These are phyloP conservation scores for Miniopterus natalensis DNA, from an alignment of 2,113 vertebrate genomes.

Conservation along the genomic window DNA sequence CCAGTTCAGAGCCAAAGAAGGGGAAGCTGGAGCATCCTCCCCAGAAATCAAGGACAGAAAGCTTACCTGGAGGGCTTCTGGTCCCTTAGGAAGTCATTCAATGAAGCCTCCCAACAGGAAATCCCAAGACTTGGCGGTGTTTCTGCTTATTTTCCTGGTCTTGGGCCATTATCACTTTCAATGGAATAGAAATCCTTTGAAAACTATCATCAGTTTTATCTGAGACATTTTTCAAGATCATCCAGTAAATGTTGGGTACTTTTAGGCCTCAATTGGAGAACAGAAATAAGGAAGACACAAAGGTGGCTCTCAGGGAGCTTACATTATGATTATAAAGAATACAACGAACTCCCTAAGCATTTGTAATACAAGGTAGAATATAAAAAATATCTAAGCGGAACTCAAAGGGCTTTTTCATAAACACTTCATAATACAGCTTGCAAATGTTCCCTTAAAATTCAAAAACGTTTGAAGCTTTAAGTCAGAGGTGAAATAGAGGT, in stretches of 20 bases:
- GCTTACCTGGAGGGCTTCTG: not conserved
- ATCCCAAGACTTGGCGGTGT: not conserved
- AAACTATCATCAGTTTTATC: slow-evolving; percentile 6
- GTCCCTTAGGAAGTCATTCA: not conserved
- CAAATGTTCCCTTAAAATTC: not conserved
- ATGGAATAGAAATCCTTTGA: not conserved
- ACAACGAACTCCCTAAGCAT: not conserved
- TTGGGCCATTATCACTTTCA: slow-evolving; percentile 25
- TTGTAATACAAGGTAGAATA: not conserved
- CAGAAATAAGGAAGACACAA: not conserved
- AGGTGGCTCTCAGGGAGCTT: not conserved
- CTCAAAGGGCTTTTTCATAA: not conserved
- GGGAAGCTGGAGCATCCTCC: not conserved
- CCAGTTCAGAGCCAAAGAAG: not conserved
- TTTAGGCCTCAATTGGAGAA: not conserved
- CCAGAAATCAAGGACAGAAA: not conserved
- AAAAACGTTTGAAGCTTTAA: not conserved
- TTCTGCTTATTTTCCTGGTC: not conserved
- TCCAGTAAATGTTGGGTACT: not conserved
- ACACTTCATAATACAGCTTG: not conserved
- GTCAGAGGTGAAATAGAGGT: not conserved
- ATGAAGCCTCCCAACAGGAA: not conserved
- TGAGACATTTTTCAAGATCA: not conserved
- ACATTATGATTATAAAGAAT: not conserved
- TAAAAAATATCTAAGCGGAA: slow-evolving; percentile 20